These are phyloP conservation scores for Esox masquinongy DNA, from an alignment of 2,797 vertebrate genomes.

Conservation along the genomic window DNA sequence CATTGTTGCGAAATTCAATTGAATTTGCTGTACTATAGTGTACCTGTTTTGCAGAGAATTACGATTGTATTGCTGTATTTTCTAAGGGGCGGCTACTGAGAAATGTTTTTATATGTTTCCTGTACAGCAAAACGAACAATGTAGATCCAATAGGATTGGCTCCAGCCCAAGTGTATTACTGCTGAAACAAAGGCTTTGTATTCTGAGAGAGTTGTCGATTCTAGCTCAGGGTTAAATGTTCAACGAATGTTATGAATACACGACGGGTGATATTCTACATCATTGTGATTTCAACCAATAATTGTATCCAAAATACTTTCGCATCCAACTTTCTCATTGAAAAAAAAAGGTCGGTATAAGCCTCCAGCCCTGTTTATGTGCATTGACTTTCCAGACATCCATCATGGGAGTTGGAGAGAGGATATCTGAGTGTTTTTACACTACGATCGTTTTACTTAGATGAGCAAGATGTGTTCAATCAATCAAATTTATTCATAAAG, in stretches of 20 bases:
- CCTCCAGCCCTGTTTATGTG: constrained; percentile 39
- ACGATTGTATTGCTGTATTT: constrained; percentile 3
- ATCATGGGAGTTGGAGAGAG: constrained; percentile 27
- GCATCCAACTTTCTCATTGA: constrained; percentile 32
- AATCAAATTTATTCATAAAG: no score
- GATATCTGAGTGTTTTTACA: neutral
- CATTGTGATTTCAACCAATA: neutral
- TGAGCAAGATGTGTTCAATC: no score
- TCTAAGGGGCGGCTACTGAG: neutral
- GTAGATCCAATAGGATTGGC: neutral
- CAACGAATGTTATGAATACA: neutral
- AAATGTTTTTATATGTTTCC: neutral
- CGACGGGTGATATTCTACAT: neutral
- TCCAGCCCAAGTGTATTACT: neutral
- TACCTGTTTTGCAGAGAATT: neutral
- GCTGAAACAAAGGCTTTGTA: neutral
- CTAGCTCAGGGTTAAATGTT: constrained; percentile 1
- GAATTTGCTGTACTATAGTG: constrained; percentile 3
- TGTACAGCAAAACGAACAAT: neutral
- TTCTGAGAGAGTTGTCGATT: neutral
- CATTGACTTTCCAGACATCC: constrained; percentile 32
- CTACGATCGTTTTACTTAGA: no score
- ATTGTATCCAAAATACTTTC: constrained; percentile 24
- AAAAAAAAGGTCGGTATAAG: constrained; percentile 35
- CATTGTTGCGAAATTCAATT: constrained; percentile 6